phyloP scores from a whole-genome alignment of 2,797 vertebrate genomes.

The Holocentrus rufus region DNA sequence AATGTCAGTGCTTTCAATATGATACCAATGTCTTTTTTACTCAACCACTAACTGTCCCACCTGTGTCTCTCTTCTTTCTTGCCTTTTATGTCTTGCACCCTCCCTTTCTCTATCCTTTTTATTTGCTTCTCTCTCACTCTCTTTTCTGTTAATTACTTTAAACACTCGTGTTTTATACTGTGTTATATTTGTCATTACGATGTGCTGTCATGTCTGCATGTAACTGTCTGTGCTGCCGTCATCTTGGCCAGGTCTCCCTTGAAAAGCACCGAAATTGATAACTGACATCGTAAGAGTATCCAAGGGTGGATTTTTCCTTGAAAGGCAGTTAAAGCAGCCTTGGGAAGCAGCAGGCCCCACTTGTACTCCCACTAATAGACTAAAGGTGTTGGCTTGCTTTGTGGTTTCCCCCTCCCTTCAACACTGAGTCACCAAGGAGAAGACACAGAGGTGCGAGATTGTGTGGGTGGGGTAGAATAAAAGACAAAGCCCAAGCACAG shows the following conservation, averaged over 20 bases:
- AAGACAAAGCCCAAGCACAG: slow-evolving; percentile 8
- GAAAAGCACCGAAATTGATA: background rate
- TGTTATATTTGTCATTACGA: too few species aligned
- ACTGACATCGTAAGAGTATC: background rate
- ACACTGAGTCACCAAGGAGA: slow-evolving; percentile 33
- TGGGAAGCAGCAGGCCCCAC: slow-evolving; percentile 6
- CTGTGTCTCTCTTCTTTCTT: too few species aligned
- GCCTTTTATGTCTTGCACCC: too few species aligned
- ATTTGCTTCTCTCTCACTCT: too few species aligned
- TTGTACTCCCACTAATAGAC: slow-evolving; percentile 36
- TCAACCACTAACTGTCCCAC: too few species aligned
- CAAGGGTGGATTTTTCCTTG: slow-evolving; percentile 1
- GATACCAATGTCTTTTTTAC: too few species aligned
- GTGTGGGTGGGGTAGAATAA: slow-evolving; percentile 34
- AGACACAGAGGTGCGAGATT: slow-evolving; percentile 40
- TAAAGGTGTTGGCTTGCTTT: slow-evolving; percentile 42
- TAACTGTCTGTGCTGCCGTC: background rate
- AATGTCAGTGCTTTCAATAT: too few species aligned
- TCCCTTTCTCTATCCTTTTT: too few species aligned
- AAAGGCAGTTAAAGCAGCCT: slow-evolving; percentile 13
- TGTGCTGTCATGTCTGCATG: background rate
- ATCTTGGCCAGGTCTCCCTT: background rate
- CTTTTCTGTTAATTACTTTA: too few species aligned
- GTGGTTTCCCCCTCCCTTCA: slow-evolving; percentile 16
- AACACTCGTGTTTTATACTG: too few species aligned